Evolutionary conservation across 2,113 vertebrate species (phyloP), one percentile per base, ranked within the genome.

Genomic region (Cyprinodon tularosa): DNA sequence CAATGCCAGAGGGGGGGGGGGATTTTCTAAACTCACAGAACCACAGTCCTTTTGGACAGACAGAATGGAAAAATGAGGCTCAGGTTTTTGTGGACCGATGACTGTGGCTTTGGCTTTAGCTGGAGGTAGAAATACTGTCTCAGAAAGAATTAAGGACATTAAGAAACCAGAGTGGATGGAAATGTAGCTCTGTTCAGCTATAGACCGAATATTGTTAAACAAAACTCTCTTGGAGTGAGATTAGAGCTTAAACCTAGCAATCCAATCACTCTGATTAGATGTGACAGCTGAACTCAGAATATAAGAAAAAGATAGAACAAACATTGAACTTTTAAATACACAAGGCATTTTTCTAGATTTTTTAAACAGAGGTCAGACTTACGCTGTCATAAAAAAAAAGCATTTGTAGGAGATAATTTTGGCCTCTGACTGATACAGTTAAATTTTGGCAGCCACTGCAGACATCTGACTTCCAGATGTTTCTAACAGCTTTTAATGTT

Each of bases 401-500:
- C 76, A 10, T 29, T 66, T 71, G 72, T 66, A 85, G 17, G 63
- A 59, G 72, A 87, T 80, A 69, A 57, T 36, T 39, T 70, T 59
- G 65, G 70, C 66, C 71, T 76, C 74, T 57, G 69, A 66, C 66
- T 79, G 82, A 74, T 78, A 67, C 70, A 61, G 62, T 37, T 68
- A 47, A 47, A 38, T 73, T 59, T 81, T 71, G 77, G 74, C 67
- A 60, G 63, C 36, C 1, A 22, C 39, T 53, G 53, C 66, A 66
- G 68, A 88, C 92, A 93, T 91, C 87, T 93, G 92, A 92, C 72
- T 84, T 69, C 88, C 93, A 94, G 92, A 93, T 93, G 92, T 91
- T 84, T 77, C 62, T 44, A 75, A 74, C 39, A 8, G 38, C 40
- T 73, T 86, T 70, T 81, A 12, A 85, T 77, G 83, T 80, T 71